Conservation (phyloP, 2,797 vertebrate species). For the Semotilus atromaculatus region DNA sequence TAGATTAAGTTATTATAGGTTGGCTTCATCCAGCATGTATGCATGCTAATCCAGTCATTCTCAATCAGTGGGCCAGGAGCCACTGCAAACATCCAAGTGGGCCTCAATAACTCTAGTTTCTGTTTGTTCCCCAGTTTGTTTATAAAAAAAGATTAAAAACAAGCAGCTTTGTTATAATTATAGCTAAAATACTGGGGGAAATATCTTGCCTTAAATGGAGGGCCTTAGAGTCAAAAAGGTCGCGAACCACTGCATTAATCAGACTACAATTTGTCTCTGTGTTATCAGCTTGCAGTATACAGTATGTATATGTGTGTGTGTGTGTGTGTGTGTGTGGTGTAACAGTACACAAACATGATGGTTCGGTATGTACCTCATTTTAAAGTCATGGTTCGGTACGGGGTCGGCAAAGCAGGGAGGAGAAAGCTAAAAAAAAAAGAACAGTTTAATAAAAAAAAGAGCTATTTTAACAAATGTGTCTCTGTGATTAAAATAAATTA, state of each 20-base stretch:
- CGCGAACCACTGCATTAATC: neutral
- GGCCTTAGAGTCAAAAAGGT: neutral
- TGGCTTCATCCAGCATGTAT: neutral
- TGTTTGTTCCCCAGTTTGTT: neutral
- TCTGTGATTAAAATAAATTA: too few relatives aligned
- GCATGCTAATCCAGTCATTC: neutral
- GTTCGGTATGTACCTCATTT: too few relatives aligned
- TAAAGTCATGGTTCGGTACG: too few relatives aligned
- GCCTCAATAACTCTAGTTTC: neutral
- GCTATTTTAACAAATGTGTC: too few relatives aligned
- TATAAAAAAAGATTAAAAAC: neutral
- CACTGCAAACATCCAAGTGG: neutral
- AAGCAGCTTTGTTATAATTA: neutral
- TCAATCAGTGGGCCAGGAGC: neutral
- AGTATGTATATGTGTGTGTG: too few relatives aligned
- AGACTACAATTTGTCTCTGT: neutral
- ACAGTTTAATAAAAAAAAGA: too few relatives aligned
- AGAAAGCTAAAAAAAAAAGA: too few relatives aligned
- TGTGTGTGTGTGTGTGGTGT: too few relatives aligned
- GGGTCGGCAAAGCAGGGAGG: too few relatives aligned
- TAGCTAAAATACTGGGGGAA: neutral
- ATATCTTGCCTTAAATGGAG: neutral
- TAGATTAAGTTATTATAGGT: neutral
- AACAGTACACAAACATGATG: too few relatives aligned
- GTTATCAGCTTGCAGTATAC: neutral